Evolutionary conservation across 2,797 vertebrate species (phyloP), one percentile per base, ranked within the genome.

Genomic region (Semotilus atromaculatus): DNA sequence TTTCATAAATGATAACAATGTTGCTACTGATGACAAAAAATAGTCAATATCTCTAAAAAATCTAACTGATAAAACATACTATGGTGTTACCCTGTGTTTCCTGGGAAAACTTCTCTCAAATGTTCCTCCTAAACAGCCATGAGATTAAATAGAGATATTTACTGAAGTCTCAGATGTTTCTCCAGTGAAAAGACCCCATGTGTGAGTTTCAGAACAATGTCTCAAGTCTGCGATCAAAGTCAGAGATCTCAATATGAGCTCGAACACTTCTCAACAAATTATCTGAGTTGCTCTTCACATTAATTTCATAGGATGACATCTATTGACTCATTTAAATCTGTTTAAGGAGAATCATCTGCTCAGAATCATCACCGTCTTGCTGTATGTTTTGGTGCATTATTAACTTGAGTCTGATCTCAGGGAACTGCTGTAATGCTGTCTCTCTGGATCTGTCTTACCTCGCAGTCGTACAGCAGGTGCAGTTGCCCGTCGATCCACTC

Each of bases 401-500:
- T 60, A 40, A 26, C 53, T 60, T 5, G 2, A 2, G 74, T 76
- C 21, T 58, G 51, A 7, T 31, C 2, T 14, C 60, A 62, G 26
- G 60, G 60, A 18, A 64, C 2, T 75, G 19, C 5, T 55, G 72
- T 75, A 34, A 23, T 74, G 48, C 11, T 66, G 38, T 31, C 13
- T 31, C 34, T 82, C 53, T 86, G 7, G 90, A 23, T 83, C 66
- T 70, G 40, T 81, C 96, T 93, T 68, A 98, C 97, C 95, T 96
- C 95, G 29, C 95, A 97, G 18, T 96, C 97, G 91, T 97, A 99
- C 77, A 99, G 96, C 92, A 98, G 95, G 92, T 98, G 97, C 88
- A 99, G 92, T 90, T 97, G 96, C 2, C 92, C 85, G 1, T 98
- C 97, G 75, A 98, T 96, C 98, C 98, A 99, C 88, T 99, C 97